phyloP scores from a whole-genome alignment of 2,113 vertebrate species.

The Campylomormyrus tamandua region DNA sequence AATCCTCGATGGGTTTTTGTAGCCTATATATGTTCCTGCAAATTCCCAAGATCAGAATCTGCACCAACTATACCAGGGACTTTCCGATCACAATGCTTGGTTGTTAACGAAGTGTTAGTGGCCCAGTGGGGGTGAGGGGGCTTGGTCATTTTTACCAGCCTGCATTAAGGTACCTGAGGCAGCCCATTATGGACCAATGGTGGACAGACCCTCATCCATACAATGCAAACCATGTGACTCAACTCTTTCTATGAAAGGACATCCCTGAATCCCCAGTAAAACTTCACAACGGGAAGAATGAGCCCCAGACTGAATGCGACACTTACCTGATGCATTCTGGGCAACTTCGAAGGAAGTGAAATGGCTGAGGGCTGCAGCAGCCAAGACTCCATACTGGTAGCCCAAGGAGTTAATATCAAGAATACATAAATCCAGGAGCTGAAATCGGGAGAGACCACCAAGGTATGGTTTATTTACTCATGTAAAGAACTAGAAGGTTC shows the following conservation, averaged over 20 bases:
- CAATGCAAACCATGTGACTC: not conserved
- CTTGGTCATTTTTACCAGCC: not conserved
- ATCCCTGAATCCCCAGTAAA: not conserved
- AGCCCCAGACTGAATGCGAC: not conserved
- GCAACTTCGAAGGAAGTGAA: slow-evolving; percentile 78
- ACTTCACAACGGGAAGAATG: not conserved
- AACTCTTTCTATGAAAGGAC: not conserved
- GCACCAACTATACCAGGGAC: not conserved
- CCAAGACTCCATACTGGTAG: slow-evolving; percentile 80
- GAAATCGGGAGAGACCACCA: slow-evolving; percentile 21
- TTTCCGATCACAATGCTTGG: not conserved
- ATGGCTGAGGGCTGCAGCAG: slow-evolving; percentile 87
- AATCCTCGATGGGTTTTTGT: not conserved
- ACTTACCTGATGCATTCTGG: slow-evolving; percentile 82
- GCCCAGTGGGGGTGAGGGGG: not conserved
- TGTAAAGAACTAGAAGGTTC: not conserved
- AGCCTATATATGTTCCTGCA: not conserved
- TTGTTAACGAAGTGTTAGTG: not conserved
- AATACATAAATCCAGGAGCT: slow-evolving; percentile 90
- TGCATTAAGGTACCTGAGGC: not conserved
- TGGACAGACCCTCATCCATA: not conserved
- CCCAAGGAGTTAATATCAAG: slow-evolving; percentile 78
- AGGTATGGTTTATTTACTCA: not conserved
- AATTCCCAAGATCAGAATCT: not conserved
- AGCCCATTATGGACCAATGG: not conserved